A percentile compares a stretch with the other conserved stretches of the same genome.
phyloP scores from a whole-genome alignment of 2,113 vertebrate genomes.

The Crotalus horridus region DNA sequence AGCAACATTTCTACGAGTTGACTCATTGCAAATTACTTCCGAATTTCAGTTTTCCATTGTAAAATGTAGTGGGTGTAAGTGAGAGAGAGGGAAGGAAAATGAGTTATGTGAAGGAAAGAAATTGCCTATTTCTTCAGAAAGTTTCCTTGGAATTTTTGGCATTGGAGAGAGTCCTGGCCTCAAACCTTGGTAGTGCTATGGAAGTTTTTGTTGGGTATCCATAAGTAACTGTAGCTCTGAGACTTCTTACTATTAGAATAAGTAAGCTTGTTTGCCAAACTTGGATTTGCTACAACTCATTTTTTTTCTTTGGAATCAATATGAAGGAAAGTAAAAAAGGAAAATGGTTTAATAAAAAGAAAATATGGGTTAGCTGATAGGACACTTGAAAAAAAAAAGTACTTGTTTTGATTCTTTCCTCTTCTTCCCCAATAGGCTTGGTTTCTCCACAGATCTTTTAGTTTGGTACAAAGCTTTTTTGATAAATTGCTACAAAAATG shows the following conservation, averaged over 20 bases:
- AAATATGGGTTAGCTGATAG: not conserved
- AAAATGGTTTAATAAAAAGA: not conserved
- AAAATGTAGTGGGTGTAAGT: not conserved
- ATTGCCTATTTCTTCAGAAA: not conserved
- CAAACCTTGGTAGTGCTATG: not conserved
- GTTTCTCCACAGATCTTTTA: not conserved
- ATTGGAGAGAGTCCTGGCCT: not conserved
- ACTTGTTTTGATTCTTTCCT: not conserved
- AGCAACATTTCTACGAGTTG: slow-evolving; percentile 44
- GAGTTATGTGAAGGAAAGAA: not conserved
- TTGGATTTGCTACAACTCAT: not conserved
- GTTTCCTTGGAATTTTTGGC: not conserved
- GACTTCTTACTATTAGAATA: not conserved
- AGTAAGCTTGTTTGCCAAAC: not conserved
- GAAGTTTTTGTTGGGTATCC: not conserved
- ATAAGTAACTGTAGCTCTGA: not conserved
- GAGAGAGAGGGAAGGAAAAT: not conserved
- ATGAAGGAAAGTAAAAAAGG: not conserved
- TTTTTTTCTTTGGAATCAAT: not conserved
- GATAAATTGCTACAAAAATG: not conserved
- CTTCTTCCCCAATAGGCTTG: not conserved
- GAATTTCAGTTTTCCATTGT: slow-evolving; percentile 56
- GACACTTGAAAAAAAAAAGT: not conserved
- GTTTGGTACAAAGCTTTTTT: not conserved
- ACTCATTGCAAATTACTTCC: slow-evolving; percentile 22